phyloP scores from a whole-genome alignment of 2,888 invertebrate genomes.

The Papilio protenor region DNA sequence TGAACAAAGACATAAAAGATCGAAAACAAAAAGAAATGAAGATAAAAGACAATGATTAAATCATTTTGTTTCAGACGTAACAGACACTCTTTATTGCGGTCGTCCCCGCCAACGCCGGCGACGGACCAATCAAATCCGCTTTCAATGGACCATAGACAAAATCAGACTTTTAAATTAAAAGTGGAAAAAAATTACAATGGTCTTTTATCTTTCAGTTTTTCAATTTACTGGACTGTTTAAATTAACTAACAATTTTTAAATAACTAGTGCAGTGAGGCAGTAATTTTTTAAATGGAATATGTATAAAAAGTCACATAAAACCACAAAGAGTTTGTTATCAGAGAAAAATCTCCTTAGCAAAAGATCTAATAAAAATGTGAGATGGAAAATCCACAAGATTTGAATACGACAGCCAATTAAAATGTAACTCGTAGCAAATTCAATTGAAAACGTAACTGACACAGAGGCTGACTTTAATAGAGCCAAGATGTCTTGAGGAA shows the following conservation, averaged over 20 bases:
- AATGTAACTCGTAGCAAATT: constrained; percentile 22
- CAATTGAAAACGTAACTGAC: constrained; percentile 17
- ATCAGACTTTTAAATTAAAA: constrained; percentile 14
- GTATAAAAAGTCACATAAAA: background rate
- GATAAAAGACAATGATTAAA: constrained; percentile 31
- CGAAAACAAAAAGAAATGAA: background rate
- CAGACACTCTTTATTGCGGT: constrained; percentile 32
- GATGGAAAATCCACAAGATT: constrained; percentile 3
- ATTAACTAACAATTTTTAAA: background rate
- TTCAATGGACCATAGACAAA: constrained; percentile 34
- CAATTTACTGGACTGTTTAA: background rate
- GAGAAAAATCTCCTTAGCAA: background rate
- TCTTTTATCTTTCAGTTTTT: background rate
- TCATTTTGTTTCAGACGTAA: constrained; percentile 5
- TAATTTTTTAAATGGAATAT: too few relatives aligned
- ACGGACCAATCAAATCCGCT: constrained; percentile 29
- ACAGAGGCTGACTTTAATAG: constrained; percentile 11
- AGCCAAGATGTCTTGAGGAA: background rate
- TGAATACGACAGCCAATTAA: constrained; percentile 19
- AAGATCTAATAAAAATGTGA: background rate
- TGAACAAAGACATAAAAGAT: background rate
- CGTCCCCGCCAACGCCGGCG: background rate
- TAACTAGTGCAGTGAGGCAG: too few relatives aligned
- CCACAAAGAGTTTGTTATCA: background rate
- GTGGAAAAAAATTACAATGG: background rate